Percentiles rank a stretch among this genome's conserved stretches.
Conservation (phyloP, 2,797 vertebrate genomes). For the Rhadinocentrus ornatus region DNA sequence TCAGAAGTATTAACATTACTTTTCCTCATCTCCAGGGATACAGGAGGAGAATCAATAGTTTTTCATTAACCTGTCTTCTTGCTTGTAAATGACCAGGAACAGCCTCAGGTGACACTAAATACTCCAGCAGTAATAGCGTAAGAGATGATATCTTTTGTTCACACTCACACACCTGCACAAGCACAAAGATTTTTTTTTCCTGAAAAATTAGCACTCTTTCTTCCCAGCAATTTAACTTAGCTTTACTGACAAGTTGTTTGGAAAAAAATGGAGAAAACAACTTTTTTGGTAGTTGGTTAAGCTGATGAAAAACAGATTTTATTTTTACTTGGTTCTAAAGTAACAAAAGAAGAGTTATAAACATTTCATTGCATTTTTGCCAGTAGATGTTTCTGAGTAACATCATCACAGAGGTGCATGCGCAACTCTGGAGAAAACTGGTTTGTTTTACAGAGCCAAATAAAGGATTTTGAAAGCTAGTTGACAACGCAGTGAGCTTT, state of each 20-base stretch:
- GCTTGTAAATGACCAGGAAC: conserved; percentile 44
- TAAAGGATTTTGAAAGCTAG: no score
- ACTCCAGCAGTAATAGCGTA: conserved; percentile 23
- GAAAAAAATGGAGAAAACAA: background rate
- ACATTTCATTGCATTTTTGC: background rate
- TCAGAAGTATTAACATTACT: conserved; percentile 67
- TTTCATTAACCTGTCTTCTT: conserved; percentile 77
- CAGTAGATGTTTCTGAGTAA: background rate
- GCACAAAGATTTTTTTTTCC: background rate
- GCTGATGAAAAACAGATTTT: background rate
- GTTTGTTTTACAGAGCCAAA: background rate
- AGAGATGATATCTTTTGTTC: conserved; percentile 15
- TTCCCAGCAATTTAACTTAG: background rate
- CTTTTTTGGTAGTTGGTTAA: background rate
- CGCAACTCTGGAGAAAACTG: background rate
- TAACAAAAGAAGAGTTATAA: background rate
- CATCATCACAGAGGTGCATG: background rate
- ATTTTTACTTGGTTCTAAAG: background rate
- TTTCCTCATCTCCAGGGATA: conserved; percentile 59
- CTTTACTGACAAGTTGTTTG: conserved; percentile 7
- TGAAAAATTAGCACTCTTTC: no score
- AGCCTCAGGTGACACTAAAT: conserved; percentile 42
- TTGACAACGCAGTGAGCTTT: background rate
- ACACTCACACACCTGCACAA: conserved; percentile 11
- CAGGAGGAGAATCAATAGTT: conserved; percentile 70